These are phyloP conservation scores for Chamaea fasciata DNA, from an alignment of 2,113 vertebrate species.

Conservation along the genomic window DNA sequence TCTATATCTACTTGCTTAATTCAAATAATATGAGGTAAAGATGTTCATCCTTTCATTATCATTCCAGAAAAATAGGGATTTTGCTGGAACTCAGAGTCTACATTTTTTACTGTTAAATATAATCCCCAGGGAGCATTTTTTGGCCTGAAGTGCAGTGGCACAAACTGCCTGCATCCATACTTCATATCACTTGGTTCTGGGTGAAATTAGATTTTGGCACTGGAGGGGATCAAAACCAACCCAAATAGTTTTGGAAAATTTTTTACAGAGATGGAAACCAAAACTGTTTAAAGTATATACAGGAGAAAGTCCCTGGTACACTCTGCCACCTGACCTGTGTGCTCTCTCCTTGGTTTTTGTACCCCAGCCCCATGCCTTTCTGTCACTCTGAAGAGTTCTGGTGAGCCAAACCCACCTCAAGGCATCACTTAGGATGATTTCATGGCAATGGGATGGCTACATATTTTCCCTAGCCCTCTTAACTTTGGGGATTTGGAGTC, in stretches of 20 bases:
- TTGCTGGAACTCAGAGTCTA: not conserved
- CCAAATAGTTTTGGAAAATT: not conserved
- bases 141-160: not conserved
- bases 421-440: not conserved
- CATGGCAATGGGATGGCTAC: not conserved
- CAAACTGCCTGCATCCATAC: not conserved
- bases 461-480: not conserved
- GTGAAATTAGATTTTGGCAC: not conserved
- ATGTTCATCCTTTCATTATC: not conserved
- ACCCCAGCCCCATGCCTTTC: not conserved
- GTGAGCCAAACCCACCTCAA: not conserved
- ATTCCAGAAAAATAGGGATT: not conserved
- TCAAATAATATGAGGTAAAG: not conserved
- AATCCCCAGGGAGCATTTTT: not conserved
- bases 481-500: not conserved
- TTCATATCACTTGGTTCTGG: not conserved
- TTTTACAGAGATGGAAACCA: not conserved
- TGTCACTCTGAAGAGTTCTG: not conserved
- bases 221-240: not conserved
- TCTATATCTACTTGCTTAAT: not conserved
- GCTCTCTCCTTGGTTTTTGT: not conserved
- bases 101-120: not conserved
- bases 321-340: not conserved
- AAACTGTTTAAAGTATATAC: not conserved
- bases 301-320: rapidly evolving